A percentile compares a stretch with the other conserved stretches of the same genome.
phyloP scores from a whole-genome alignment of 2,113 vertebrate genomes.

The Cyphotilapia sp. region DNA sequence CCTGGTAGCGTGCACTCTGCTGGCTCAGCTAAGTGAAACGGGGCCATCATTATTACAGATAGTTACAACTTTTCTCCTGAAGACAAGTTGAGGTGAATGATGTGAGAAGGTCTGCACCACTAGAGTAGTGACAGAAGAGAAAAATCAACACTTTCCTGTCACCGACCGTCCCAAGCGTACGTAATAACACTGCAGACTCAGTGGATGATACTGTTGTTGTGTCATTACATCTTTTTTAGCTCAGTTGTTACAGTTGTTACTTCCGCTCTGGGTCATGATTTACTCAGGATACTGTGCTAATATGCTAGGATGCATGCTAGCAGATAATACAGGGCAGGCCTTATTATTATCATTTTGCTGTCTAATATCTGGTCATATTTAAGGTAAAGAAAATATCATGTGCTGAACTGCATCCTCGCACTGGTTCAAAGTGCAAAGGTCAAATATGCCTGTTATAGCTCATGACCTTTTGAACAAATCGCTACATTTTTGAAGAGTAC shows the following conservation, averaged over 20 bases:
- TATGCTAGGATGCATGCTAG: neutral
- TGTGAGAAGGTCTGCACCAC: neutral
- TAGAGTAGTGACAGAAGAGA: neutral
- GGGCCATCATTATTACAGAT: neutral
- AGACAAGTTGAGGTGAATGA: neutral
- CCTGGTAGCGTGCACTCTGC: neutral
- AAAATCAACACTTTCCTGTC: neutral
- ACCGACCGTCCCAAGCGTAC: neutral
- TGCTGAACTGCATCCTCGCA: neutral
- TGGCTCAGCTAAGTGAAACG: neutral
- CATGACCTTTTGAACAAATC: neutral
- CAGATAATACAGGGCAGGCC: neutral
- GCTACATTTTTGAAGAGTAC: neutral
- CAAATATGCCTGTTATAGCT: neutral
- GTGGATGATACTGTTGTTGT: neutral
- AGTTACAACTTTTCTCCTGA: neutral
- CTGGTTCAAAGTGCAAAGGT: neutral
- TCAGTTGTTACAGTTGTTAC: neutral
- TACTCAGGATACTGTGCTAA: neutral
- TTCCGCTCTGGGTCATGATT: neutral
- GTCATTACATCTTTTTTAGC: neutral
- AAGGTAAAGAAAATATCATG: neutral
- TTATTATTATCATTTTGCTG: neutral
- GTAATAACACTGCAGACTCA: neutral
- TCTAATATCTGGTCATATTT: neutral